phyloP scores from a whole-genome alignment of 2,888 invertebrate genomes.

The Agrochola circellaris region DNA sequence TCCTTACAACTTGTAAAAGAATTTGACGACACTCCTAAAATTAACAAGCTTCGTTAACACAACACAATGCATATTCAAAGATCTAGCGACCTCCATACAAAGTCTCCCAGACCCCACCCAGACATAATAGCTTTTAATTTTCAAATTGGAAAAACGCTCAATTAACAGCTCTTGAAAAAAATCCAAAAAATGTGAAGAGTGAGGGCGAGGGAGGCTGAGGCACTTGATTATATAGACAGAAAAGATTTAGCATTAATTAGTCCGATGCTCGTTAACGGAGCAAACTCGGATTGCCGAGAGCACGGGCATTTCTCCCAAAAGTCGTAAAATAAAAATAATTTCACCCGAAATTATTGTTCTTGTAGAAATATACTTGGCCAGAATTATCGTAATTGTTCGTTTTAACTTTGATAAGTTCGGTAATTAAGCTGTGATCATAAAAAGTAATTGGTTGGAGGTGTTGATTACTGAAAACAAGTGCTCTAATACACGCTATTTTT shows the following conservation, averaged over 20 bases:
- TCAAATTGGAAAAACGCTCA: constrained; percentile 67
- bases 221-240: constrained; percentile 74
- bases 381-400: constrained; percentile 43
- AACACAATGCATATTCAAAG: constrained; percentile 60
- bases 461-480: constrained; percentile 45
- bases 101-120: constrained; percentile 28
- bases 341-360: constrained; percentile 42
- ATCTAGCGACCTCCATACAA: constrained; percentile 23
- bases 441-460: constrained; percentile 52
- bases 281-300: constrained; percentile 61
- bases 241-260: constrained; percentile 80
- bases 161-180: constrained; percentile 63
- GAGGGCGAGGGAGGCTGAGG: constrained; percentile 50
- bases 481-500: constrained; percentile 30
- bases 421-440: constrained; percentile 50
- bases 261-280: constrained; percentile 72
- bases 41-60: constrained; percentile 38
- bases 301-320: constrained; percentile 33
- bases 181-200: constrained; percentile 59
- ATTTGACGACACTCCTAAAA: constrained; percentile 1
- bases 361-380: constrained; percentile 24
- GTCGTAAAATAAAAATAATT: constrained; percentile 38
- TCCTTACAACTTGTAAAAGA: constrained; percentile 26
- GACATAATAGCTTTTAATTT: constrained; percentile 68
- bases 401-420: constrained; percentile 38